Conservation (phyloP, 2,888 invertebrate species). For the Melolontha melolontha region DNA sequence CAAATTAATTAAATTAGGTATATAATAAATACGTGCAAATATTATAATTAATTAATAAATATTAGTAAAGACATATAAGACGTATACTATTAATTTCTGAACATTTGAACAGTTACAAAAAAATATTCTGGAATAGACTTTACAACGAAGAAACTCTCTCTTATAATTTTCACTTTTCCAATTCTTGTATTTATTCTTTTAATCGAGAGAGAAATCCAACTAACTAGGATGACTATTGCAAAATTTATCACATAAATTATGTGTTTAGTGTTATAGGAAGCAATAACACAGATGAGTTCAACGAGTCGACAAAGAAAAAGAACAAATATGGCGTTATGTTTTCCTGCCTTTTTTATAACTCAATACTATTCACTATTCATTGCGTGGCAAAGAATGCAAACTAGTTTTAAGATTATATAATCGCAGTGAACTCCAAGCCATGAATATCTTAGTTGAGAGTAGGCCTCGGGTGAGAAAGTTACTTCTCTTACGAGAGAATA, state of each 20-base stretch:
- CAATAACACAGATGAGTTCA: slow-evolving; percentile 23
- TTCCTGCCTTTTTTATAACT: slow-evolving; percentile 29
- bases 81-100: too few relatives aligned
- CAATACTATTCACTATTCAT: slow-evolving; percentile 31
- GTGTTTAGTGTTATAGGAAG: not conserved
- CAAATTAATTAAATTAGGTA: too few relatives aligned
- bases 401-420: slow-evolving; percentile 38
- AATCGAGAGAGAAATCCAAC: too few relatives aligned
- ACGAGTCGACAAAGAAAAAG: slow-evolving; percentile 21
- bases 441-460: slow-evolving; percentile 40
- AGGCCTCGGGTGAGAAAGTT: slow-evolving; percentile 40
- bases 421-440: slow-evolving; percentile 20
- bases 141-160: too few relatives aligned
- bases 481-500: slow-evolving; percentile 21
- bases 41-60: too few relatives aligned
- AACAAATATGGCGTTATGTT: slow-evolving; percentile 8
- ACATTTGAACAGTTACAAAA: too few relatives aligned
- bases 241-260: not conserved
- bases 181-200: too few relatives aligned
- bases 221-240: too few relatives aligned
- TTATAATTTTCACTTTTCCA: too few relatives aligned
- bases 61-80: too few relatives aligned
- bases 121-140: too few relatives aligned
- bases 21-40: too few relatives aligned
- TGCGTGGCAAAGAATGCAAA: slow-evolving; percentile 30